Base-by-base conservation (phyloP, 1,140 invertebrate genomes). In the Wasmannia auropunctata region DNA sequence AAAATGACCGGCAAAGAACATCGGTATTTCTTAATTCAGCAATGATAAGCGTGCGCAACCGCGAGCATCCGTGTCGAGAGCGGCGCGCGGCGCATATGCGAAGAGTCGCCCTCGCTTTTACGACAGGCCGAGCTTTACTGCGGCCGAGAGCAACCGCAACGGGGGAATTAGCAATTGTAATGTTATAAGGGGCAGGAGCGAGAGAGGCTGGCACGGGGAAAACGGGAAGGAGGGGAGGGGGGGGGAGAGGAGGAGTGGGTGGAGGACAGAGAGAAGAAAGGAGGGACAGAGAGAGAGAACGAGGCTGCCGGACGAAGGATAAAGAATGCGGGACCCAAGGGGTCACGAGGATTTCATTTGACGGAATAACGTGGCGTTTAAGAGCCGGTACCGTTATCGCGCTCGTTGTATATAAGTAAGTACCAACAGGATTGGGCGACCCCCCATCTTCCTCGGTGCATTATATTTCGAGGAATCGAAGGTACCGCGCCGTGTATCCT, bases 121-220 rank as follows among this genome's bases (percentile, higher is more conserved):
- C 92, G 94, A 95, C 91, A 92, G 79, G 87, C 88, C 92, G 91
- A 95, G 94, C 93, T 94, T 95, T 93, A 94, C 91, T 92, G 93
- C 92, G 87, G 89, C 85, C 80, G 49, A 81, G 89, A 86, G 92
- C 92, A 90, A 94, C 93, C 92, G 92, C 93, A 94, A 91, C 91
- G 93, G 90, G 72, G 88, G 92, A 95, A 95, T 95, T 95, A 95
- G 94, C 94, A 95, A 95, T 95, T 95, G 94, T 95, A 95, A 95
- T 95, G 93, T 93, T 95, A 94, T 94, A 94, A 94, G 93, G 90
- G 88, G 91, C 49, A 40, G 72, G 34, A 62, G 69, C 67, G 65
- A 84, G 34, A 58, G 80, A 74, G 58, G 58, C 34, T 19, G 60
- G 49, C 62, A 10, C 43, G 51, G 31, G 28, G 10, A 25, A 72